phyloP scores from a whole-genome alignment of 2,888 invertebrate genomes.

The Scotopteryx bipunctaria region DNA sequence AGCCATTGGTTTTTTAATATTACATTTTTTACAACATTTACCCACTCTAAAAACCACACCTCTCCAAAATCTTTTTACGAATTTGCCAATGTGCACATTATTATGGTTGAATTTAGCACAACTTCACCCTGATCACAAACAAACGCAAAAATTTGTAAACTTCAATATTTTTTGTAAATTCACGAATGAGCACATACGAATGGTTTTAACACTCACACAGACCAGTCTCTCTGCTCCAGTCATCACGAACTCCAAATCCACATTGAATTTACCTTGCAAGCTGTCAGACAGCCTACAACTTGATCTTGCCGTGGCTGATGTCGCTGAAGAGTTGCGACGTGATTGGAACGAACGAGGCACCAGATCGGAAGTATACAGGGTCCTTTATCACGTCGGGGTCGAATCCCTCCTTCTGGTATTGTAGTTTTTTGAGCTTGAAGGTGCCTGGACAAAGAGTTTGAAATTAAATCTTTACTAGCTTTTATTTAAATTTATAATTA shows the following conservation, averaged over 20 bases:
- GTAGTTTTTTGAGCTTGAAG: slow-evolving; percentile 95
- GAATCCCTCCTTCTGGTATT: slow-evolving; percentile 93
- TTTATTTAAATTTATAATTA: too few relatives aligned
- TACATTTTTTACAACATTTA: too few relatives aligned
- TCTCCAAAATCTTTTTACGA: too few relatives aligned
- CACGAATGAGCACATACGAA: too few relatives aligned
- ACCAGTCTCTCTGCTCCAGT: slow-evolving; percentile 2
- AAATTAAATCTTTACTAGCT: neutral
- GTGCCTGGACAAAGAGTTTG: slow-evolving; percentile 84
- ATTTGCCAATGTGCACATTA: too few relatives aligned
- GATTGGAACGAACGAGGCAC: slow-evolving; percentile 80
- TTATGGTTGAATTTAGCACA: too few relatives aligned
- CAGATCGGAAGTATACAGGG: slow-evolving; percentile 87
- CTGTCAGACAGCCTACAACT: slow-evolving; percentile 55
- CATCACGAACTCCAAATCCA: neutral
- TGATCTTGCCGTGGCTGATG: slow-evolving; percentile 78
- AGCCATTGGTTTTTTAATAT: too few relatives aligned
- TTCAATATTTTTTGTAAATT: too few relatives aligned
- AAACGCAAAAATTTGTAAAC: too few relatives aligned
- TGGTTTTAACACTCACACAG: too few relatives aligned
- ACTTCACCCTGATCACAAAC: too few relatives aligned
- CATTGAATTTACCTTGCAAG: slow-evolving; percentile 3
- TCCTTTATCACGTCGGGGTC: slow-evolving; percentile 89
- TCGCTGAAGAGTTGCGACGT: slow-evolving; percentile 84
- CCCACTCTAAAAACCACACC: too few relatives aligned